Base-by-base conservation (phyloP, 2,888 invertebrate species). In the Malacosoma neustria region DNA sequence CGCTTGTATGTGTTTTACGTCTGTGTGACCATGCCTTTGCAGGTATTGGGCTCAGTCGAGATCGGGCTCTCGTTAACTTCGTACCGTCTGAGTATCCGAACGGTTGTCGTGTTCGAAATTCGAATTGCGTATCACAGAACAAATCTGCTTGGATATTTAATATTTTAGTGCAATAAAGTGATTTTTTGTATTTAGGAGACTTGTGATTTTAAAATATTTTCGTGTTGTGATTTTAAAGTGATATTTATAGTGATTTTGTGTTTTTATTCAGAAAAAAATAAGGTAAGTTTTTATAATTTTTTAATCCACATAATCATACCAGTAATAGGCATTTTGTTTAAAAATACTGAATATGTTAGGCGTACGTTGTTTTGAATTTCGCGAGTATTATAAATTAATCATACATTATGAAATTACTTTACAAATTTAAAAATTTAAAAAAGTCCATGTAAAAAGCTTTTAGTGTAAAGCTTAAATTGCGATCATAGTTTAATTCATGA, bases 21-120 rank as follows among this genome's bases (percentile, higher is more conserved):
- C 59, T 63, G 81, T 82, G 80, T 79, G 82, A 9, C 9, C 64
- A 80, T 76, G 66, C 41, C 75, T 71, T 61, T 84, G 84, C 84
- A 84, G 84, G 84, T 84, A 82, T 74, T 46, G 56, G 46, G 22
- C 22, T 22, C 22, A 22, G 22, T 22, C 22, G 22, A 22, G 22
- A 22, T 7, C 22, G 22, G 22, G 22, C 22, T 22, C 22, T 9
- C 22, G 22, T 3, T 22, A 9, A 9, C 22, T 22, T 22, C 22
- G 22, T 22, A 22, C 9, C 22, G 22, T 22, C 0, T 22, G 5
- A 5, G 22, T 22, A 9, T 4, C 22, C 22, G 22, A 22, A n/a
- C 9, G 9, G 5, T 22, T 22, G 5, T 22, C 22, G 22, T 22
- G 9, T 22, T 22, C 9, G 22, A 14, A 29, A 34, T 13, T 14